Evolutionary conservation across 2,113 vertebrate genomes (phyloP).

Genomic region (Prunella himalayana): DNA sequence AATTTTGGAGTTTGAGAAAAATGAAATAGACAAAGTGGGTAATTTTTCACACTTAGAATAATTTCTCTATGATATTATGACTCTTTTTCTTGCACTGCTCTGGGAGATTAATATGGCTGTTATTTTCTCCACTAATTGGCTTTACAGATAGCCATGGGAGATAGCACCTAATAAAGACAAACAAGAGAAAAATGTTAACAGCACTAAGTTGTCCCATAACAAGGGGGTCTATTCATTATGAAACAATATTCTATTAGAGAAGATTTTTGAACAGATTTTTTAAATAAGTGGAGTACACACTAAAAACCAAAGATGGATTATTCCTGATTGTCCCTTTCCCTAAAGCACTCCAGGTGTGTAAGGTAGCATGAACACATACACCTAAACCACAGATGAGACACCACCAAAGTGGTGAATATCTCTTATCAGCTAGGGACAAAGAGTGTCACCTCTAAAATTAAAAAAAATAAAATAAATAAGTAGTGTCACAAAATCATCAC

Average conservation of each 20-base stretch:
- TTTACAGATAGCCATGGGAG: conserved; percentile 63
- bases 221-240: conserved; percentile 2
- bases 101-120: conserved; percentile 74
- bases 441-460: neutral
- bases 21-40: conserved; percentile 77
- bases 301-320: neutral
- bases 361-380: fast-evolving
- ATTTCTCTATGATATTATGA: conserved; percentile 69
- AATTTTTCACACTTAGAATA: conserved; percentile 81
- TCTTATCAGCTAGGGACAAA: neutral
- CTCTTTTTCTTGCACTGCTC: conserved; percentile 62
- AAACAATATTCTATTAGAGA: neutral
- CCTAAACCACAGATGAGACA: neutral
- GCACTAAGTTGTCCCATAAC: neutral
- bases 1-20: conserved; percentile 73
- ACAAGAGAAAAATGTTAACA: conserved; percentile 52
- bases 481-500: too few relatives aligned
- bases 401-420: neutral
- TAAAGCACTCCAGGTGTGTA: neutral
- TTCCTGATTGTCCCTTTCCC: neutral
- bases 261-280: neutral
- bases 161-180: conserved; percentile 59
- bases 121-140: conserved; percentile 73
- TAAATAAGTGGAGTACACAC: neutral
- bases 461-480: neutral